Evolutionary conservation across 2,797 vertebrate species (phyloP).

Genomic region (Merluccius polli): DNA sequence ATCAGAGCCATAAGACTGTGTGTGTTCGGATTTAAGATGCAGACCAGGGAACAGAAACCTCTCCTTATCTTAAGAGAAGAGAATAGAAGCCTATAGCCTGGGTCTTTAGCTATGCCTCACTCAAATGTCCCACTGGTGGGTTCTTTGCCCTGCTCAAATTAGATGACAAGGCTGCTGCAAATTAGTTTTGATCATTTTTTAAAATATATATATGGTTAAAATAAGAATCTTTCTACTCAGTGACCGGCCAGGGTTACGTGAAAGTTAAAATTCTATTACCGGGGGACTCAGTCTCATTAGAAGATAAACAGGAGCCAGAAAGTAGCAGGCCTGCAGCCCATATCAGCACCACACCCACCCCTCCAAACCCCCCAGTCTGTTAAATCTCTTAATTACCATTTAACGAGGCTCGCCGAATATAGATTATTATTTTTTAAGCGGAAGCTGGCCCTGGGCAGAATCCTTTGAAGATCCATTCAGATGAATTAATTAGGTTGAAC

Average conservation of each 20-base stretch:
- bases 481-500: constrained; percentile 39
- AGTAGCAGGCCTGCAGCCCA: not conserved
- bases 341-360: constrained; percentile 2
- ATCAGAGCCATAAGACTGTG: not conserved
- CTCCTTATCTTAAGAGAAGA: not conserved
- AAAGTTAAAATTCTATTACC: not conserved
- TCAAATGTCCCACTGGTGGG: not conserved
- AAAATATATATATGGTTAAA: not conserved
- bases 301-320: not conserved
- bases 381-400: constrained; percentile 25
- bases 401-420: not conserved
- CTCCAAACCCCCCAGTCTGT: constrained; percentile 20
- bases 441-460: constrained; percentile 21
- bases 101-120: not conserved
- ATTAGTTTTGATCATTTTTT: not conserved
- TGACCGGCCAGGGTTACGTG: not conserved
- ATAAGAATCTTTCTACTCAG: not conserved
- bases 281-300: constrained; percentile 10
- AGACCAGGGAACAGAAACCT: not conserved
- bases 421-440: constrained; percentile 28
- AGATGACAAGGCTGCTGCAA: not conserved
- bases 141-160: not conserved
- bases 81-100: not conserved
- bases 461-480: constrained; percentile 42
- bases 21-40: not conserved